Evolutionary conservation across 2,113 vertebrate species (phyloP).

Genomic region (Chiloscyllium plagiosum): DNA sequence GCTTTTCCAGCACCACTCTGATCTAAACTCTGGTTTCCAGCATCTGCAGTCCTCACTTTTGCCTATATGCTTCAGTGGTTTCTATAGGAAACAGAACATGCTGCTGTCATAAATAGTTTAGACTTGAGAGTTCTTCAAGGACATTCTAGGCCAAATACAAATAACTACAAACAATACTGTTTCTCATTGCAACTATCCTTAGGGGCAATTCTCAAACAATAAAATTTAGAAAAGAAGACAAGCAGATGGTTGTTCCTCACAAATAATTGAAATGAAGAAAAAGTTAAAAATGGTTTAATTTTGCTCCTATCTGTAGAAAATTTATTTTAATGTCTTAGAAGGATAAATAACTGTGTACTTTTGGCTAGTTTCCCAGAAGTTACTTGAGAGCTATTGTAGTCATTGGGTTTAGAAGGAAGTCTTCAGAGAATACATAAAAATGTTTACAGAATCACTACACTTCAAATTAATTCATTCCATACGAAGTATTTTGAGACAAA

Average conservation of each 20-base stretch:
- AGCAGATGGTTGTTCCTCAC: background rate
- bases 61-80: background rate
- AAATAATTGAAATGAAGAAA: constrained; percentile 14
- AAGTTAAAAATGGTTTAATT: background rate
- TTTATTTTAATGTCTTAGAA: background rate
- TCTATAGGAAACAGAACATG: background rate
- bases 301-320: background rate
- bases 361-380: background rate
- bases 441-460: background rate
- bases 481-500: background rate
- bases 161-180: background rate
- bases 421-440: background rate
- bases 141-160: background rate
- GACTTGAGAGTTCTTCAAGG: constrained; percentile 19
- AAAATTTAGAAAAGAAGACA: constrained; percentile 4
- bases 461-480: background rate
- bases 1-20: too few species aligned
- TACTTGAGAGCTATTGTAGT: background rate
- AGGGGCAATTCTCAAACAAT: background rate
- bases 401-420: background rate
- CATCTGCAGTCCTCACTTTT: too few species aligned
- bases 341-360: background rate
- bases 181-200: background rate
- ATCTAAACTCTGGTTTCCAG: too few species aligned
- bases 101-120: background rate